Conservation (phyloP, 2,113 vertebrate genomes). For the Brevimyrus niger region DNA sequence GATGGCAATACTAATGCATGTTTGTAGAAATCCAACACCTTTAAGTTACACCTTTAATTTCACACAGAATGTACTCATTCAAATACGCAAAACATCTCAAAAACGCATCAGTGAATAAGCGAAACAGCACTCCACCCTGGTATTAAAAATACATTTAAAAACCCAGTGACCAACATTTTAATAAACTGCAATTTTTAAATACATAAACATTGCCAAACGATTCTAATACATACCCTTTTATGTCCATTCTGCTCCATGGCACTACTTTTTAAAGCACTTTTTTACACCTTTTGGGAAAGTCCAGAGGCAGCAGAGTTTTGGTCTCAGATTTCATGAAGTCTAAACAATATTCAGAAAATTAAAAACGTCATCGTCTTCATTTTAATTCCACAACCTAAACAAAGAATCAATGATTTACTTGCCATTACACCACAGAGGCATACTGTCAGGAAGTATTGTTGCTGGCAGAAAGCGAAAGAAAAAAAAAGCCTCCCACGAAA, state of each 20-base stretch:
- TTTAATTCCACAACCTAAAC: conserved; percentile 8
- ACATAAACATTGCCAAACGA: conserved; percentile 11
- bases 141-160: background rate
- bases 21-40: background rate
- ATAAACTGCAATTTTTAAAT: background rate
- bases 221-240: conserved; percentile 16
- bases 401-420: conserved; percentile 2
- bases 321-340: conserved; percentile 19
- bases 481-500: background rate
- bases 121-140: background rate
- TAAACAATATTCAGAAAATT: conserved; percentile 18
- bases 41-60: background rate
- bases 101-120: background rate
- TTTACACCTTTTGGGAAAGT: conserved; percentile 18
- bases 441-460: background rate
- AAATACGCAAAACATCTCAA: background rate
- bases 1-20: background rate
- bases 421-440: conserved; percentile 1
- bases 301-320: conserved; percentile 16
- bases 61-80: background rate
- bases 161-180: background rate
- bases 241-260: conserved; percentile 18
- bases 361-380: conserved; percentile 9
- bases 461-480: background rate
- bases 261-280: conserved; percentile 11